phyloP scores from a whole-genome alignment of 2,113 vertebrate genomes.

The Bufo bufo region DNA sequence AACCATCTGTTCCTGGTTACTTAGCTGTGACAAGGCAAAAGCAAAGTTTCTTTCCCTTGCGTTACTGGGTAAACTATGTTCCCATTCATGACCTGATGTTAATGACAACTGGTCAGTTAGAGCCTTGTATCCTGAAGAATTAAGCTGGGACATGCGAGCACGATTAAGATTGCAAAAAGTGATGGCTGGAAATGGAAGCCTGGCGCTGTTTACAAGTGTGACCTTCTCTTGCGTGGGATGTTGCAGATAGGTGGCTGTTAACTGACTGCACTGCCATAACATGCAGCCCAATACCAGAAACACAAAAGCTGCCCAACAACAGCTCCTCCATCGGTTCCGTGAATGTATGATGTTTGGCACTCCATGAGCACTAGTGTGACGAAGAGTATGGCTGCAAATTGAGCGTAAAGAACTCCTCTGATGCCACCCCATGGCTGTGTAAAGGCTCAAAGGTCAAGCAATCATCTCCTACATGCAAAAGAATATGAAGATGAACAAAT shows the following conservation, averaged over 20 bases:
- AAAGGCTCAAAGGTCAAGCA: background rate
- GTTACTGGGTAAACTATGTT: background rate
- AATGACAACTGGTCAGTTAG: slow-evolving; percentile 26
- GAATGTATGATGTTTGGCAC: slow-evolving; percentile 57
- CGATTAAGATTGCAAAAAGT: slow-evolving; percentile 60
- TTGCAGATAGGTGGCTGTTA: slow-evolving; percentile 46
- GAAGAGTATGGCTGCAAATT: slow-evolving; percentile 51
- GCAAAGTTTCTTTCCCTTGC: slow-evolving; percentile 41
- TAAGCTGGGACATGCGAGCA: slow-evolving; percentile 51
- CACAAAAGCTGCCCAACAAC: slow-evolving; percentile 56
- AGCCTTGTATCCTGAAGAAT: slow-evolving; percentile 44
- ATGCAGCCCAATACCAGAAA: slow-evolving; percentile 54
- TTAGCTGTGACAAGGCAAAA: slow-evolving; percentile 53
- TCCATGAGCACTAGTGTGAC: slow-evolving; percentile 55
- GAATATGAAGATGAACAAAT: background rate
- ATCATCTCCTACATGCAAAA: background rate
- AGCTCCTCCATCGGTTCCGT: slow-evolving; percentile 40
- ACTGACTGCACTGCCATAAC: slow-evolving; percentile 58
- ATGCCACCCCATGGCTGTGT: slow-evolving; percentile 24
- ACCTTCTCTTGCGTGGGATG: slow-evolving; percentile 58
- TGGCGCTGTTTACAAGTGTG: slow-evolving; percentile 55
- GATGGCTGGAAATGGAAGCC: slow-evolving; percentile 55
- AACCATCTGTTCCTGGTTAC: slow-evolving; percentile 29
- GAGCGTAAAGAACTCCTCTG: slow-evolving; percentile 31
- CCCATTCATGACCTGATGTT: background rate